Evolutionary conservation across 37 sponge, comb jelly and placozoan species (phyloP).

Genomic region (Aphrocallistes beatrix): DNA sequence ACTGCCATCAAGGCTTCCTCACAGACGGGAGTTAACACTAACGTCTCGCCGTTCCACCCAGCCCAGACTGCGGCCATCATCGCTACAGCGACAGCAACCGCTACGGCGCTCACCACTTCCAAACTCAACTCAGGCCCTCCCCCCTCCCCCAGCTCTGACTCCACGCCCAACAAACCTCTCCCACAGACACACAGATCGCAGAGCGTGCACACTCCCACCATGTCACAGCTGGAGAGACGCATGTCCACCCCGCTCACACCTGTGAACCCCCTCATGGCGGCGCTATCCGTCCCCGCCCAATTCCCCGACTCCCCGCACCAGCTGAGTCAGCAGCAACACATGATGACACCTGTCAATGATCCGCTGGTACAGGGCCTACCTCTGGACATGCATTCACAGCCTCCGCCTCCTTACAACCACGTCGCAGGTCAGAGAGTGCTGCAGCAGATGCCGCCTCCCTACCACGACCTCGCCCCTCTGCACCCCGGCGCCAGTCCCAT

Average conservation of each 20-base stretch:
- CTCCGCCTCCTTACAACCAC: slow-evolving; percentile 8
- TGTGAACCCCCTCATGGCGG: not conserved
- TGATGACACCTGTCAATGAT: not conserved
- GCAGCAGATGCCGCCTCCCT: slow-evolving; percentile 1
- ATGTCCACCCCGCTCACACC: not conserved
- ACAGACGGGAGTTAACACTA: not conserved
- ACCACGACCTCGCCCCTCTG: not conserved
- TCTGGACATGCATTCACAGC: not conserved
- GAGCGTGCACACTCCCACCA: not conserved
- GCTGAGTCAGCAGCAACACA: not conserved
- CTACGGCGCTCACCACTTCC: not conserved
- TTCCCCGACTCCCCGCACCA: not conserved
- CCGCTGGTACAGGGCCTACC: not conserved
- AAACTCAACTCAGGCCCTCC: not conserved
- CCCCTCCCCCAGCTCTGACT: not conserved
- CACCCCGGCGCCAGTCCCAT: not conserved
- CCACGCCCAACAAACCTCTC: not conserved
- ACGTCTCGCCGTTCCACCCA: not conserved
- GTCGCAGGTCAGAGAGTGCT: not conserved
- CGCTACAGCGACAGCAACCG: not conserved
- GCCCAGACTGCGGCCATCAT: not conserved
- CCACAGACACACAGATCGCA: not conserved
- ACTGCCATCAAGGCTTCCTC: not conserved
- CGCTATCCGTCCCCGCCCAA: not conserved
- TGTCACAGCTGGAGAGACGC: slow-evolving; percentile 19